Evolutionary conservation across 2,113 vertebrate genomes (phyloP), one percentile per base, ranked within the genome.

Genomic region (Cryptomyrus ogoouensis): DNA sequence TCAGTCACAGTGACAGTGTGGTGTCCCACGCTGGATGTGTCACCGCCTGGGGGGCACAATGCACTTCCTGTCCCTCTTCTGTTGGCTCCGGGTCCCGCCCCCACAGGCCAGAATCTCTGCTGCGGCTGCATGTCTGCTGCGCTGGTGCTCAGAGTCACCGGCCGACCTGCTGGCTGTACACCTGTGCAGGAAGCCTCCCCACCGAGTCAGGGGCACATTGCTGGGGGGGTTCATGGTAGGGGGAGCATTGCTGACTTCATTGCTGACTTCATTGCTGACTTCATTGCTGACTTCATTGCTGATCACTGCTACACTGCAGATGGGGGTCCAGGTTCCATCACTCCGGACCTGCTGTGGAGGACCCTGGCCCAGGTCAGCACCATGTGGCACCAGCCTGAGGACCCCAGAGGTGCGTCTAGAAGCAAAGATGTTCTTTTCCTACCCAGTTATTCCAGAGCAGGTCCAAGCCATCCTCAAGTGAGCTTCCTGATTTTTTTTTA

Each of bases 121-220:
- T 98, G 91, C 94, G 97, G 91, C 96, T 98, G 91, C 97, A 99
- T 91, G 98, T 99, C 94, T 97, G 97, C 91, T 99, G 46, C 95
- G 97, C 74, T 99, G 98, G 97, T 98, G 99, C 85, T 95, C 96
- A 3, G 98, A 99, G 90, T 98, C 98, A 10, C 96, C 98, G 94
- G 94, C 91, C 21, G 96, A 97, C 90, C 95, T 99, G 92, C 97
- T 99, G 92, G 96, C 95, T 87, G 96, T 97, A 88, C 96, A 97
- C 94, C 93, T 99, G 8, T 95, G 96, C 90, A 96, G 96, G 91
- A 98, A 98, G 93, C 95, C 97, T 66, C 94, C 98, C 50, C 96
- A 94, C 77, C 96, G 97, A 97, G 98, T 99, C 94, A 94, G 91
- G 21, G 88, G n/a, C 4, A 27, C 19, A 21, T 87, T 49, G 66